A percentile compares a stretch with the other conserved stretches of the same genome.
These are phyloP conservation scores for Acestrorhynchus altus DNA, from an alignment of 2,797 vertebrate genomes.

Conservation along the genomic window DNA sequence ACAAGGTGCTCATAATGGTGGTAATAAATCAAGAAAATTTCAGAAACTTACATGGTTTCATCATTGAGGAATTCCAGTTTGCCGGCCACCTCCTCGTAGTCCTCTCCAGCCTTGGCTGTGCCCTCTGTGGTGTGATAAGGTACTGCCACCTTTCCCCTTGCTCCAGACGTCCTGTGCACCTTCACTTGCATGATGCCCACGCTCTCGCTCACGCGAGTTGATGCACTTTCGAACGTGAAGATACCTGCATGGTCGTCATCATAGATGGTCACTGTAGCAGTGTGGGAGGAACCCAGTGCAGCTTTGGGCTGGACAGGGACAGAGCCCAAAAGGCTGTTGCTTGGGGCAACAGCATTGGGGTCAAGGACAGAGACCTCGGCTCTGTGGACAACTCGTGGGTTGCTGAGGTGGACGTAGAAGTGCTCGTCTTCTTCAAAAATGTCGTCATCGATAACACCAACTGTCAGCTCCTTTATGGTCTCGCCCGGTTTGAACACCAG, in stretches of 20 bases:
- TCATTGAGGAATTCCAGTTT: conserved; percentile 89
- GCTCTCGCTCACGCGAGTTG: conserved; percentile 81
- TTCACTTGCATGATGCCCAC: conserved; percentile 78
- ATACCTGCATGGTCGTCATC: conserved; percentile 89
- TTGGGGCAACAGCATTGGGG: conserved; percentile 73
- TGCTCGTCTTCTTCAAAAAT: conserved; percentile 90
- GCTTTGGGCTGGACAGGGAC: conserved; percentile 76
- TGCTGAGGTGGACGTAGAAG: conserved; percentile 86
- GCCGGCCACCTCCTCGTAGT: conserved; percentile 85
- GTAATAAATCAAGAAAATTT: background rate
- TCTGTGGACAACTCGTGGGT: conserved; percentile 79
- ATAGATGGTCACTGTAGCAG: conserved; percentile 86
- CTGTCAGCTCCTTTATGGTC: conserved; percentile 82
- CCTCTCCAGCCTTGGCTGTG: conserved; percentile 84
- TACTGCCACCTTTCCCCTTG: conserved; percentile 80
- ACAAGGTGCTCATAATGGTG: too few relatives aligned
- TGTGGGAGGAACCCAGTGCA: conserved; percentile 75
- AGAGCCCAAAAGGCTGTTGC: conserved; percentile 74
- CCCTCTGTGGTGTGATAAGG: conserved; percentile 84
- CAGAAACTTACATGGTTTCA: conserved; percentile 85
- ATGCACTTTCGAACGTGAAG: conserved; percentile 82
- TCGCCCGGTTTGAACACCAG: conserved; percentile 86
- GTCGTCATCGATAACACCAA: conserved; percentile 88
- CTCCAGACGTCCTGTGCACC: conserved; percentile 82
- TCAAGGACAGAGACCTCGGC: conserved; percentile 77